These are phyloP conservation scores for Hipposideros armiger DNA, from an alignment of 2,113 vertebrate genomes.

Conservation along the genomic window DNA sequence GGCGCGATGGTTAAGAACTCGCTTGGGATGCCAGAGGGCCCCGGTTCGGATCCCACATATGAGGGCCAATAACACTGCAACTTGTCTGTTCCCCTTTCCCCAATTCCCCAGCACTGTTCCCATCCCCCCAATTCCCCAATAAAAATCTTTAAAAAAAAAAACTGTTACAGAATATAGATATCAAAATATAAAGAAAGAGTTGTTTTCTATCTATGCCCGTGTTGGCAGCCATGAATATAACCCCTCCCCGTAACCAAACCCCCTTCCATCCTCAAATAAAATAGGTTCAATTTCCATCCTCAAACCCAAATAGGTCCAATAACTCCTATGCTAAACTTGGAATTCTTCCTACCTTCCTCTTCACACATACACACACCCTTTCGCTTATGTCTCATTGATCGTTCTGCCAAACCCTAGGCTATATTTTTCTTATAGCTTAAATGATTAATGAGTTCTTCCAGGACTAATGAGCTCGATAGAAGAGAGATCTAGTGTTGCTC, in stretches of 20 bases:
- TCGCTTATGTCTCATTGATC: slow-evolving; percentile 61
- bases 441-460: slow-evolving; percentile 75
- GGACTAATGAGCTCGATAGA: slow-evolving; percentile 71
- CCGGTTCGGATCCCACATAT: too few species aligned
- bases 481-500: slow-evolving; percentile 50
- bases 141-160: too few species aligned
- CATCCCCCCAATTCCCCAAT: too few species aligned
- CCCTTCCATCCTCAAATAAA: neutral
- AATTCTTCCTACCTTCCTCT: neutral
- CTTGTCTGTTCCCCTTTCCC: too few species aligned
- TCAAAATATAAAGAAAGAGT: neutral
- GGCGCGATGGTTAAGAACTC: too few species aligned
- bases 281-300: neutral
- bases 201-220: neutral
- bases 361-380: slow-evolving; percentile 28
- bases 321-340: neutral
- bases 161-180: neutral
- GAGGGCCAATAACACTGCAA: too few species aligned
- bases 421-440: slow-evolving; percentile 73
- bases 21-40: too few species aligned
- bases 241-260: neutral
- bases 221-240: neutral
- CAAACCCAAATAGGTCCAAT: neutral
- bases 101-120: too few species aligned
- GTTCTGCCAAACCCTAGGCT: slow-evolving; percentile 62